Evolutionary conservation across 2,888 invertebrate species (phyloP).

Genomic region (Athalia circularis): DNA sequence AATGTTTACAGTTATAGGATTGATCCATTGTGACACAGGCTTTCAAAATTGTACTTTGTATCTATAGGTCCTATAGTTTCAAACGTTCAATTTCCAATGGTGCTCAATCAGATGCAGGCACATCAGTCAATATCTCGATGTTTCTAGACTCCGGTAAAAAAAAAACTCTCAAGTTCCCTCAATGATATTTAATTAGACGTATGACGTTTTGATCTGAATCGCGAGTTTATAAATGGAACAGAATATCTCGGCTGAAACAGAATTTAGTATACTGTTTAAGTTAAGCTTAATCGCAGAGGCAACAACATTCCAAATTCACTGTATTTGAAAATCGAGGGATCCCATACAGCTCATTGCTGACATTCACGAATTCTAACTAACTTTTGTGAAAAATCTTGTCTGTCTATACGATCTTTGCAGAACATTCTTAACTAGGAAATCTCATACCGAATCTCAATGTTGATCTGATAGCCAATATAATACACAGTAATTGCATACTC

Average conservation of each 20-base stretch:
- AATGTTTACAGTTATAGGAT: conserved; percentile 64
- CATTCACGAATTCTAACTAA: too few relatives aligned
- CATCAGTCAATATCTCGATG: conserved; percentile 24
- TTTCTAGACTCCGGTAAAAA: background rate
- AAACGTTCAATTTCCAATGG: background rate
- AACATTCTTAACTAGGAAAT: background rate
- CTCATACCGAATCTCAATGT: background rate
- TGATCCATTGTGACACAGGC: conserved; percentile 64
- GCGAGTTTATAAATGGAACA: background rate
- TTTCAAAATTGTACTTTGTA: conserved; percentile 21
- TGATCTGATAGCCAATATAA: background rate
- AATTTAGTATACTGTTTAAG: too few relatives aligned
- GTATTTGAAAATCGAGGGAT: too few relatives aligned
- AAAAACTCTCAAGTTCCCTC: background rate
- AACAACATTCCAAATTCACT: too few relatives aligned
- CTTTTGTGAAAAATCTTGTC: too few relatives aligned
- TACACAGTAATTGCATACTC: background rate
- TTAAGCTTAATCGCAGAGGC: too few relatives aligned
- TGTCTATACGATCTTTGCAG: too few relatives aligned
- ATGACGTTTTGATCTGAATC: background rate
- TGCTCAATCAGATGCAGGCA: conserved; percentile 23
- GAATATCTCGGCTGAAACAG: background rate
- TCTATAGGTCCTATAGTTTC: conserved; percentile 4
- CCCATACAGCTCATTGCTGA: too few relatives aligned
- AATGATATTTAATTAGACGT: background rate